Percentiles rank a stretch among this genome's conserved stretches.
phyloP scores from a whole-genome alignment of 2,888 invertebrate species.

The Chouioia cunea region DNA sequence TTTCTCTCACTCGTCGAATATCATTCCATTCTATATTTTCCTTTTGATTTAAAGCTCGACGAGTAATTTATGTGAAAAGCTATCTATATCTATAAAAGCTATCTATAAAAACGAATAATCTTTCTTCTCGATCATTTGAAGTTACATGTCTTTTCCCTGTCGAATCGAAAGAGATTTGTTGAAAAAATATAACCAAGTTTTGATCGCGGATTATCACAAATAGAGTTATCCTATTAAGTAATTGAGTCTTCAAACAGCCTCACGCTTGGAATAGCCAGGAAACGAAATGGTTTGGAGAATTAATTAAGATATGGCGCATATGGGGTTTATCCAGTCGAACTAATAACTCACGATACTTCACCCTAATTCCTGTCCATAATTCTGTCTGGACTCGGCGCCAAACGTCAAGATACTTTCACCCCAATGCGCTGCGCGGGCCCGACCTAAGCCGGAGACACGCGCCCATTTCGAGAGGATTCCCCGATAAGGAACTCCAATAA shows the following conservation, averaged over 20 bases:
- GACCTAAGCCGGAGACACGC: constrained; percentile 11
- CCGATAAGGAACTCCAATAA: constrained; percentile 43
- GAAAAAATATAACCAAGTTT: too few relatives aligned
- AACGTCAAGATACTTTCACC: constrained; percentile 31
- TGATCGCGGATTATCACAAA: too few relatives aligned
- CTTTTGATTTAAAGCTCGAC: constrained; percentile 18
- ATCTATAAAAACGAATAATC: constrained; percentile 3
- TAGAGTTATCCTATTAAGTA: too few relatives aligned
- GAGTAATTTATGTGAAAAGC: constrained; percentile 23
- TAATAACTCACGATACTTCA: constrained; percentile 46
- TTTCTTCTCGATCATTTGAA: constrained; percentile 1
- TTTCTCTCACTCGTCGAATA: background rate
- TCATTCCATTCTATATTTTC: constrained; percentile 15
- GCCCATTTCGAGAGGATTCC: constrained; percentile 28
- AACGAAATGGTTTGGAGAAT: constrained; percentile 21
- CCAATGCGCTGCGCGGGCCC: background rate
- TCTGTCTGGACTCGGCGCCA: constrained; percentile 33
- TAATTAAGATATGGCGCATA: constrained; percentile 37
- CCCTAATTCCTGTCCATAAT: constrained; percentile 43
- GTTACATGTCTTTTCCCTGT: background rate
- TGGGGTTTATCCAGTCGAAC: constrained; percentile 9
- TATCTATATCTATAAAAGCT: constrained; percentile 4
- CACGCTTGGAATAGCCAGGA: background rate
- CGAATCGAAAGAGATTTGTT: too few relatives aligned
- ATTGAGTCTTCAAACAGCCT: too few relatives aligned